Evolutionary conservation across 2,888 invertebrate genomes (phyloP), one percentile per base, ranked within the genome.

Genomic region (Schizaphis graminum): DNA sequence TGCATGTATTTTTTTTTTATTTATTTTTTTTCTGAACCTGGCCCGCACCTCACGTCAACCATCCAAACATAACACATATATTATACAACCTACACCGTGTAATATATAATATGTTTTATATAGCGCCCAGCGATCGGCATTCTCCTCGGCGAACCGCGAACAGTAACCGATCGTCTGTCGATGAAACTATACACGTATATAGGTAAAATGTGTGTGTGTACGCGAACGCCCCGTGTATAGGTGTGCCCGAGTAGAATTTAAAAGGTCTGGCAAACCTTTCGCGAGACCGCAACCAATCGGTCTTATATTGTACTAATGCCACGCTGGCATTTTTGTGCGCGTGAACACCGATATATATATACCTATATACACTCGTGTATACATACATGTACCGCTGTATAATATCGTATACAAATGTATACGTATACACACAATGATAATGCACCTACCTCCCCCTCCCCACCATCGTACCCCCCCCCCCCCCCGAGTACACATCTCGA

Each of bases 201-300:
- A 77, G n/a, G n/a, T 28, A 57, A 61, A n/a, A n/a, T 28, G 28
- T 26, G 61, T 61, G 8, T 21, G 35, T 41, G 35, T 8, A 7
- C 35, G 35, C n/a, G 28, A 16, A 5, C 53, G 49, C 49, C n/a
- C 49, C n/a, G 61, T 67, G 24, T 67, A 67, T 67, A 67, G n/a
- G n/a, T 67, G 67, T 35, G 67, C 77, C 21, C 77, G 8, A 77
- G 77, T 77, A 77, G 67, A 77, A 77, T 77, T 77, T 77, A 77
- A 77, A 77, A 77, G 77, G 35, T 77, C 77, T 77, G 77, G 77
- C 77, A 77, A 77, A 77, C 35, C 77, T 77, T 77, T 77, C 21
- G 21, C 77, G 16, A 77, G 77, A 77, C 35, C 35, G 3, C 35
- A 21, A 77, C 35, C 77, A 77, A 77, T 77, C 77, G 77, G 77